Base-by-base conservation (phyloP, 2,113 vertebrate species). In the Leuciscus idus region DNA sequence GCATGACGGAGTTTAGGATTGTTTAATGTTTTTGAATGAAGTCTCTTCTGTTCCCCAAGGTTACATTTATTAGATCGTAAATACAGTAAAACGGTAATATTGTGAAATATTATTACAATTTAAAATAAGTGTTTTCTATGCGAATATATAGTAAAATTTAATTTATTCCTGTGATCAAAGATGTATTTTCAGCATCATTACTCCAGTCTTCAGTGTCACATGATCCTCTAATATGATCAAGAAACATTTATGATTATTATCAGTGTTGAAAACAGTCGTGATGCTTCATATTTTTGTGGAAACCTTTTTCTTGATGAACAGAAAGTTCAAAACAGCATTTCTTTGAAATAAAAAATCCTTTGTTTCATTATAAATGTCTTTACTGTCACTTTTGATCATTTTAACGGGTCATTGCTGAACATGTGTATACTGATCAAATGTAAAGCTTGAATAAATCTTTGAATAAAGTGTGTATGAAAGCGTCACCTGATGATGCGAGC, bases 401-500 rank as follows among this genome's bases (percentile, higher is more conserved):
- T 74, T 1, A 46, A 23, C 1, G 33, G 2, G 21, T 48, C 23
- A 10, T 46, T 74, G 11, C 5, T 52, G 13, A 50, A 17, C 26
- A 1, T 26, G 26, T 26, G 26, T 26, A 26, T 26, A 1, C 6
- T 46, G 9, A 2, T 70, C 2, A 33, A 15, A 68, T 28, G 11
- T 62, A n/a, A 59, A 23, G 10, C 62, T 30, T 7, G 26, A 66
- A 8, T 7, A 33, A 15, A 19, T 3, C 55, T 52, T 52, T 55
- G 26, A 76, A 55, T 52, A 76, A 55, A 30, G 43, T 21, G n/a
- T 15, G 21, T 64, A 61, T 66, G 0, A 21, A 11, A 4, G 23
- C 0, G 13, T 90, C 91, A 96, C 95, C 95, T 93, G 92, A 96
- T 95, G 89, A 99, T 97, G 73, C 98, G 95, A 89, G 96, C 97